Conservation (phyloP, 2,113 vertebrate species). For the Cariama cristata region DNA sequence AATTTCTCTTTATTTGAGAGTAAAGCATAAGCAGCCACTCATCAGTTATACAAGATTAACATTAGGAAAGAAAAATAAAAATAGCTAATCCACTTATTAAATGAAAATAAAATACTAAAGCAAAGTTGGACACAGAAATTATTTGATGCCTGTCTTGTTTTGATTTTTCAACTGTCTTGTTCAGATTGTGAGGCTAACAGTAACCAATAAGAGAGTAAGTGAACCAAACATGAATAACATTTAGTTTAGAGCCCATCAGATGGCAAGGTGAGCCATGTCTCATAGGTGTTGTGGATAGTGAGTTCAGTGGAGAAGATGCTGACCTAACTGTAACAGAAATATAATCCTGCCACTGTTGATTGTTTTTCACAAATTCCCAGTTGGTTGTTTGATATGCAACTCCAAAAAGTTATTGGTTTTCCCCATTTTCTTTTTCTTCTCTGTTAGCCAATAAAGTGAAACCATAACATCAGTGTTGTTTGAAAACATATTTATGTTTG, state of each 20-base stretch:
- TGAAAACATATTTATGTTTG: constrained; percentile 83
- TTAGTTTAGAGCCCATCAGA: neutral
- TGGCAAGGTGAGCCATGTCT: neutral
- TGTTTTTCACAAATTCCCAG: constrained; percentile 54
- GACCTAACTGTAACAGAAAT: neutral
- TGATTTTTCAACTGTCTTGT: neutral
- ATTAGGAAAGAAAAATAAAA: neutral
- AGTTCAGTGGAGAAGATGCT: neutral
- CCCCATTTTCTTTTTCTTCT: neutral
- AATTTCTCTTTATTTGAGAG: neutral
- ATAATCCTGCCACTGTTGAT: neutral
- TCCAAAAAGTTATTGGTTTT: constrained; percentile 38
- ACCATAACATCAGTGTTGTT: constrained; percentile 72
- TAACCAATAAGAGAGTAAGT: neutral
- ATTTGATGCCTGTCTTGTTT: neutral
- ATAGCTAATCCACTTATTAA: neutral
- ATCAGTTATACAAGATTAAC: neutral
- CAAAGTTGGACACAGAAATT: neutral
- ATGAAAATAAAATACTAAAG: neutral
- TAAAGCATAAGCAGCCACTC: neutral
- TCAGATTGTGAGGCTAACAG: neutral
- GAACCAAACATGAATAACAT: neutral
- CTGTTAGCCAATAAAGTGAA: constrained; percentile 70
- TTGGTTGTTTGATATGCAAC: constrained; percentile 26
- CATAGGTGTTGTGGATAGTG: neutral